phyloP scores from a whole-genome alignment of 1,140 invertebrate species.

The Melipona quadrifasciata region DNA sequence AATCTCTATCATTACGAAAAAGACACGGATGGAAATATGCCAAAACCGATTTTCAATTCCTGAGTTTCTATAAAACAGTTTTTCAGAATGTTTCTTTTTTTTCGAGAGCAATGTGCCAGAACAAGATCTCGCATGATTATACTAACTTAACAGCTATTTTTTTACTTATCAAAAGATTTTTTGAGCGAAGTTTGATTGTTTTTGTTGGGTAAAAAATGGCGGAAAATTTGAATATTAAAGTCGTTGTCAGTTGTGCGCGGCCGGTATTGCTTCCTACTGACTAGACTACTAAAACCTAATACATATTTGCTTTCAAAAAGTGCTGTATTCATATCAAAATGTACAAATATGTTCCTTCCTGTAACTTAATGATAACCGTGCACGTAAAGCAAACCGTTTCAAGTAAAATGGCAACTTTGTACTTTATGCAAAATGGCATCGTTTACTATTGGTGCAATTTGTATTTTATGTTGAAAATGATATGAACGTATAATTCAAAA shows the following conservation, averaged over 20 bases:
- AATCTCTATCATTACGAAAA: constrained; percentile 39
- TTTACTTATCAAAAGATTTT: constrained; percentile 71
- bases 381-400: constrained; percentile 24
- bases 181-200: constrained; percentile 78
- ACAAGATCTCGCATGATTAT: constrained; percentile 60
- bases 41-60: constrained; percentile 66
- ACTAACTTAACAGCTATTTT: constrained; percentile 68
- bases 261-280: constrained; percentile 76
- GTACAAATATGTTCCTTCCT: constrained; percentile 53
- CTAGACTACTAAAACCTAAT: constrained; percentile 63
- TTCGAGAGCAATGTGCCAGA: constrained; percentile 47
- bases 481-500: constrained; percentile 45
- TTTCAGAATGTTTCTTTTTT: constrained; percentile 26
- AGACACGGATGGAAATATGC: constrained; percentile 36
- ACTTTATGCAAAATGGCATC: constrained; percentile 19
- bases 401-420: constrained; percentile 26
- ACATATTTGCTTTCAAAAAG: constrained; percentile 59
- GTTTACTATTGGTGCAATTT: constrained; percentile 25
- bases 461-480: constrained; percentile 49
- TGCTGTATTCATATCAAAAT: constrained; percentile 68
- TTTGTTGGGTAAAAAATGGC: constrained; percentile 72
- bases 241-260: constrained; percentile 77
- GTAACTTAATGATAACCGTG: constrained; percentile 39
- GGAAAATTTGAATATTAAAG: constrained; percentile 71
- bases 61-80: constrained; percentile 46